Evolutionary conservation across 2,888 invertebrate genomes (phyloP), one percentile per base, ranked within the genome.

Genomic region (Andricus curvator): DNA sequence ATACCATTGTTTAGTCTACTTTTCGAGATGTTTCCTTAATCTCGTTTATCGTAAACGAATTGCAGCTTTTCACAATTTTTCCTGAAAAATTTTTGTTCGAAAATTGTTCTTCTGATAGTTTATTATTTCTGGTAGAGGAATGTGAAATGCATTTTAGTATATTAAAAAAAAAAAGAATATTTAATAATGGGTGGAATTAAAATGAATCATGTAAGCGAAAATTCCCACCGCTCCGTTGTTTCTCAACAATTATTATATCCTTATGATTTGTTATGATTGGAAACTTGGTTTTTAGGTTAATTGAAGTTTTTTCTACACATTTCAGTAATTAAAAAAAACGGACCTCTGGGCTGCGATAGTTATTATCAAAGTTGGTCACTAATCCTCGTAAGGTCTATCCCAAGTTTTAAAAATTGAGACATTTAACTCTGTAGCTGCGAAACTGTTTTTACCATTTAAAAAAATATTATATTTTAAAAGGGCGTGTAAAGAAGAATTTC

Each of bases 241-340:
- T 44, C 60, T 60, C 22, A 65, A 65, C 20, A 74, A 62, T 64
- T 48, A 66, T 60, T 66, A 81, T 48, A 56, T 64, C 66, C 60
- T 65, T 60, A 79, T 77, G 78, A 77, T 29, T 66, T 70, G 41
- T 41, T 66, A 44, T 67, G 74, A 77, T 78, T 70, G 74, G 41
- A 13, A 41, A 41, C 41, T 41, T 41, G 11, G 41, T 41, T 13
- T 41, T 13, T 41, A 41, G 11, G 11, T 41, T 41, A 41, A 41
- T 9, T 41, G 9, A 9, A 41, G 9, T 41, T 9, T 41, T 41
- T 9, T 41, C 1, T 8, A 41, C 11, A 9, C 11, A 9, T 9
- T 41, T 8, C 2, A 0, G 9, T 33, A 4, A 33, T 33, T 33
- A 33, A 33, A 33, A 33, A 25, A 33, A 33, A 33, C 3, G 4